phyloP scores from a whole-genome alignment of 2,888 invertebrate genomes.

The Furcula furcula region DNA sequence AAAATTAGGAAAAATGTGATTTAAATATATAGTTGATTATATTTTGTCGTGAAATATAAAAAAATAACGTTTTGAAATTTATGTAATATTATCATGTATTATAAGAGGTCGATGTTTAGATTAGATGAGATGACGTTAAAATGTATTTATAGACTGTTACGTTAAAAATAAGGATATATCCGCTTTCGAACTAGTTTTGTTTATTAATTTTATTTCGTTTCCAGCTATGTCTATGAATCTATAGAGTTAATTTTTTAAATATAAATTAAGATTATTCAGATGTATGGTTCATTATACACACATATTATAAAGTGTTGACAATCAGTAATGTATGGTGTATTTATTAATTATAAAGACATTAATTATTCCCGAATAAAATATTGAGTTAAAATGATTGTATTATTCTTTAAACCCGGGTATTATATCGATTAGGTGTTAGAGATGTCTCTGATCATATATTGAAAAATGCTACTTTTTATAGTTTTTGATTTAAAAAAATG shows the following conservation, averaged over 20 bases:
- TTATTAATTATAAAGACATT: constrained; percentile 63
- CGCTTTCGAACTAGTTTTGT: constrained; percentile 21
- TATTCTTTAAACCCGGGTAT: background rate
- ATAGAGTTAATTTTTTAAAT: constrained; percentile 9
- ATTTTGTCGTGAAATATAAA: constrained; percentile 67
- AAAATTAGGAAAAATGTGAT: constrained; percentile 78
- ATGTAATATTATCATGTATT: constrained; percentile 70
- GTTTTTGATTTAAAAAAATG: too few species aligned
- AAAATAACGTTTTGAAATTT: constrained; percentile 62
- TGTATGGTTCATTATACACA: constrained; percentile 44
- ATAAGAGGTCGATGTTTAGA: constrained; percentile 73
- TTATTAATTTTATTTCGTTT: constrained; percentile 4
- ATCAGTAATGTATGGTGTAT: constrained; percentile 68
- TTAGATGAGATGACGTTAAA: constrained; percentile 49
- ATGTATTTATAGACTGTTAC: too few species aligned
- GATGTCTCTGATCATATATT: too few species aligned
- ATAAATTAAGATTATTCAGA: constrained; percentile 30
- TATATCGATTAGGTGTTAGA: too few species aligned
- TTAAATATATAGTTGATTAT: constrained; percentile 75
- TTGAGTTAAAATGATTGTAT: constrained; percentile 55
- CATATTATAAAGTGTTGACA: constrained; percentile 68
- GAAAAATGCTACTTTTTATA: too few species aligned
- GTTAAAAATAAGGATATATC: constrained; percentile 31
- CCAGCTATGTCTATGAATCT: constrained; percentile 21
- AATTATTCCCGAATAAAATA: constrained; percentile 77